Percentiles rank a stretch among this genome's conserved stretches.
Evolutionary conservation across 2,888 invertebrate genomes (phyloP).

Genomic region (Tupiocoris notatus): DNA sequence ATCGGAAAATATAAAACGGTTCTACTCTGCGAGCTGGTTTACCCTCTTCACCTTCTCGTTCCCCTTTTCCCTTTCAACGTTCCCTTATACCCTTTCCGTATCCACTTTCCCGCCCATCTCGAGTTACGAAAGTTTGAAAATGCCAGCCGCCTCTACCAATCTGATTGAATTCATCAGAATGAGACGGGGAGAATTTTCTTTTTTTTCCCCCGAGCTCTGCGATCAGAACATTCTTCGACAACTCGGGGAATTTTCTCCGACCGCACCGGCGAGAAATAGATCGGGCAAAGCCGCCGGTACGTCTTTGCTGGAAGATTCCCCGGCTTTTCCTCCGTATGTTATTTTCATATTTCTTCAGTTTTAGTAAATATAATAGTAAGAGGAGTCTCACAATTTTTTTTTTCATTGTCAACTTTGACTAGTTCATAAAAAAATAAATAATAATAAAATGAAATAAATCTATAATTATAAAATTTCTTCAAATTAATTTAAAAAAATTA

Average conservation of each 20-base stretch:
- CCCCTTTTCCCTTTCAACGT: neutral
- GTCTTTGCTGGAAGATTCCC: neutral
- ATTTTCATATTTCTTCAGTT: neutral
- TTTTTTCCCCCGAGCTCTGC: slow-evolving; percentile 25
- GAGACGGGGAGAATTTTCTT: slow-evolving; percentile 7
- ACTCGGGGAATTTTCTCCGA: neutral
- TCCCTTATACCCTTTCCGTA: neutral
- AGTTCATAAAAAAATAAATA: too few relatives aligned
- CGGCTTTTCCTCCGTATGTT: neutral
- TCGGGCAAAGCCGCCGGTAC: neutral
- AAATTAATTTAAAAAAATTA: too few relatives aligned
- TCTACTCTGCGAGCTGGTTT: neutral
- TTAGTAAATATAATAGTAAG: too few relatives aligned
- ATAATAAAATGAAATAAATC: too few relatives aligned
- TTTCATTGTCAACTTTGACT: too few relatives aligned
- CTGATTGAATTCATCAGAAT: slow-evolving; percentile 37
- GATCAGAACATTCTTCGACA: slow-evolving; percentile 20
- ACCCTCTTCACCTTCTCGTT: neutral
- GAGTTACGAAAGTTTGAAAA: slow-evolving; percentile 13
- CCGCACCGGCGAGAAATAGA: too few relatives aligned
- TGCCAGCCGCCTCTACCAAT: slow-evolving; percentile 6
- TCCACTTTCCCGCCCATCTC: slow-evolving; percentile 7
- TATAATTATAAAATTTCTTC: too few relatives aligned
- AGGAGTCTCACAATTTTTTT: too few relatives aligned
- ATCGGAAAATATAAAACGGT: neutral